Evolutionary conservation across 2,888 invertebrate genomes (phyloP).

Genomic region (Eledone cirrhosa): DNA sequence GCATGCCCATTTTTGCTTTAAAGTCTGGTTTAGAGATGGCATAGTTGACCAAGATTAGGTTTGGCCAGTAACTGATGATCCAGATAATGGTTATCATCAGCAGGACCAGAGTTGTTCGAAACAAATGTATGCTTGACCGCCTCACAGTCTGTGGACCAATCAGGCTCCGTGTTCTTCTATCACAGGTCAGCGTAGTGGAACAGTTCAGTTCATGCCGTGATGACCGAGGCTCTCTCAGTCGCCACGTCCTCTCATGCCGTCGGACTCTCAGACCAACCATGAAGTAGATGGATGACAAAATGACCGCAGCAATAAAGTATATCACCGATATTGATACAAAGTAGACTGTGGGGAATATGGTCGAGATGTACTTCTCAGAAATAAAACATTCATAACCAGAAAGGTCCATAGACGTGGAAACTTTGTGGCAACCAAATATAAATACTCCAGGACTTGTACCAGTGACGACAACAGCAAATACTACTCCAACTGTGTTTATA

Average conservation of each 20-base stretch:
- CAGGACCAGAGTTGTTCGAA: neutral
- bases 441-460: neutral
- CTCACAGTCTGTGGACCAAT: neutral
- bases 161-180: neutral
- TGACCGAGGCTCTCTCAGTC: neutral
- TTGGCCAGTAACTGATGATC: conserved; percentile 9
- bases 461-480: neutral
- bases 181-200: neutral
- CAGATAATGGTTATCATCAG: neutral
- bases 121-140: conserved; percentile 1
- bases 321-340: neutral
- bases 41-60: conserved; percentile 1
- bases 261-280: neutral
- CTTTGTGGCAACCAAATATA: neutral
- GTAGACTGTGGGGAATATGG: neutral
- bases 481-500: neutral
- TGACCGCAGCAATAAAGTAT: neutral
- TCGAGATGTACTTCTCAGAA: neutral
- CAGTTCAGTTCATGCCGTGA: neutral
- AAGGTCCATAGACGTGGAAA: neutral
- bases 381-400: neutral
- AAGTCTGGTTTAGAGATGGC: neutral
- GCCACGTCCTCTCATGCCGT: neutral
- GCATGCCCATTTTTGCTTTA: neutral
- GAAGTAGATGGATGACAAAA: neutral